These are phyloP conservation scores for Apotomis capreana DNA, from an alignment of 2,888 invertebrate species.

Conservation along the genomic window DNA sequence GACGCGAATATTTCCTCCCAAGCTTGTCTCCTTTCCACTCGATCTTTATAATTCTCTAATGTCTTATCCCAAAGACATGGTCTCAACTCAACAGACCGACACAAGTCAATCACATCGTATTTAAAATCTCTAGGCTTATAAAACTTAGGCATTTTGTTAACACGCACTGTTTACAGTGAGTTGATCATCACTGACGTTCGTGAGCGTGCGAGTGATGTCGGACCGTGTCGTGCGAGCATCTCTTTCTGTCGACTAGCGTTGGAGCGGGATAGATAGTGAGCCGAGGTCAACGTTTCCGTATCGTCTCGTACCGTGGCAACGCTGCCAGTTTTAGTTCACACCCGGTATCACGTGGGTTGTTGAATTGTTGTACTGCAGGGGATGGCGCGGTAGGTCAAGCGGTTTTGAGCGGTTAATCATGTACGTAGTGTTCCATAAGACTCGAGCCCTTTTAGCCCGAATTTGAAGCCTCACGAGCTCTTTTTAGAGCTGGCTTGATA, in stretches of 20 bases:
- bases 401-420: conserved; percentile 10
- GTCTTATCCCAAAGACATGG: conserved; percentile 75
- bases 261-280: conserved; percentile 51
- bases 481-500: too few species aligned
- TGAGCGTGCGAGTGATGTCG: conserved; percentile 54
- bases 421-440: too few species aligned
- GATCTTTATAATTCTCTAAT: conserved; percentile 72
- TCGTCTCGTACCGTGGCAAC: conserved; percentile 49
- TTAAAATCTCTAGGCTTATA: conserved; percentile 61
- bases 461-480: too few species aligned
- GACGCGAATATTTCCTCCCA: conserved; percentile 72
- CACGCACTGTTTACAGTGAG: conserved; percentile 60
- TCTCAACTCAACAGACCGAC: conserved; percentile 60
- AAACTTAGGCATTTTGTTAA: conserved; percentile 32
- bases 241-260: conserved; percentile 43
- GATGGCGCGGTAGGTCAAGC: neutral
- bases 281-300: conserved; percentile 64
- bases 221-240: conserved; percentile 61
- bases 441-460: too few species aligned
- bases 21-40: conserved; percentile 65
- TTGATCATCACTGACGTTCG: conserved; percentile 63
- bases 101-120: conserved; percentile 66
- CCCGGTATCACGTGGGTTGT: conserved; percentile 11
- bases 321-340: conserved; percentile 51
- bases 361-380: neutral